phyloP scores from a whole-genome alignment of 92 coral and sea anemone genomes.

The Nematostella vectensis region DNA sequence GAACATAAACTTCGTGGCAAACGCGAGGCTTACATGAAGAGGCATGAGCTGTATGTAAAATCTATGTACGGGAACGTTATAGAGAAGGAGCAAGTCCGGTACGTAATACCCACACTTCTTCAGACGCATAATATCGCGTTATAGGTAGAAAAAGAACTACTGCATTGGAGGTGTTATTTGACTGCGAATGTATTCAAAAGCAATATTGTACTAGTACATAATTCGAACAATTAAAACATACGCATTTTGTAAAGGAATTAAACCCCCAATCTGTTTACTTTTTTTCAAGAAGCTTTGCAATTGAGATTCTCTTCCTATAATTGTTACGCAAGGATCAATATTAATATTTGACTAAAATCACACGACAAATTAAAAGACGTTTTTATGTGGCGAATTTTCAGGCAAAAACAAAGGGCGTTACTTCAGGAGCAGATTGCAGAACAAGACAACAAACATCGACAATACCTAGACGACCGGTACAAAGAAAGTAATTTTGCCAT shows the following conservation, averaged over 20 bases:
- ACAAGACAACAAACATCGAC: constrained; percentile 30
- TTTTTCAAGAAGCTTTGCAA: no score
- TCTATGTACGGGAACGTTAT: constrained; percentile 60
- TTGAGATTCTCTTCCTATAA: no score
- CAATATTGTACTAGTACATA: no score
- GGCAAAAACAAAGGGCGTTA: constrained; percentile 34
- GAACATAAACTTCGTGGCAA: constrained; percentile 39
- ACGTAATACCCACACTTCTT: constrained; percentile 1
- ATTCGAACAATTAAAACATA: no score
- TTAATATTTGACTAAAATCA: no score
- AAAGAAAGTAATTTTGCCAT: constrained; percentile 76
- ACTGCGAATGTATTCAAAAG: background rate
- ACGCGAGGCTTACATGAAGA: constrained; percentile 40
- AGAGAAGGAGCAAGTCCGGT: constrained; percentile 77
- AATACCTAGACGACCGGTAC: constrained; percentile 14
- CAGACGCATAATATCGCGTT: no score
- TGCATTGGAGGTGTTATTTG: background rate
- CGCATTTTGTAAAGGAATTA: no score
- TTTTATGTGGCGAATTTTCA: background rate
- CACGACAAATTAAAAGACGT: no score
- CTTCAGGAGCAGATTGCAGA: constrained; percentile 63
- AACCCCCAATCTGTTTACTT: no score
- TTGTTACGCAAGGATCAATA: no score
- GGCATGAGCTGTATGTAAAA: constrained; percentile 54
- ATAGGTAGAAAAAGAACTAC: no score